These are phyloP conservation scores for Oryctolagus cuniculus DNA, from an alignment of 2,113 vertebrate genomes.

Conservation along the genomic window DNA sequence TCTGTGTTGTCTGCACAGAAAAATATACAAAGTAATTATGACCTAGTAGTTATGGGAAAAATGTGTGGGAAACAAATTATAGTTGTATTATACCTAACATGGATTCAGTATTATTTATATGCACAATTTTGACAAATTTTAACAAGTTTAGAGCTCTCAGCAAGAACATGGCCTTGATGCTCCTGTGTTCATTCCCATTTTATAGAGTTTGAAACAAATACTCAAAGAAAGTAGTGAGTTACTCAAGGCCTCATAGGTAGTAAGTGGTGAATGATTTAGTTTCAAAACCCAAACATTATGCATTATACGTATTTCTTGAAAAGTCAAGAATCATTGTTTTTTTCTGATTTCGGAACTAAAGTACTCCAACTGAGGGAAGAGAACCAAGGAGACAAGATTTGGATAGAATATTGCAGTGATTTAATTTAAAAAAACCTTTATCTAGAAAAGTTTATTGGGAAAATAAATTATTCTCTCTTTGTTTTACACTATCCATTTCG, in stretches of 20 bases:
- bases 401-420: neutral
- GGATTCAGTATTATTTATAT: neutral
- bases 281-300: neutral
- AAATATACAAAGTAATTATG: neutral
- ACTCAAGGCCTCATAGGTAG: neutral
- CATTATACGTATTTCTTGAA: neutral
- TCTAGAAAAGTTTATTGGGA: neutral
- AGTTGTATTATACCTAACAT: neutral
- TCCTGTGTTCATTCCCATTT: neutral
- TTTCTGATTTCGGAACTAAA: neutral
- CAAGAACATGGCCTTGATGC: rapidly evolving
- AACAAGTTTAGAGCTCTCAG: neutral
- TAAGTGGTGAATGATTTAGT: neutral
- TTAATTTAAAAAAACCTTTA: neutral
- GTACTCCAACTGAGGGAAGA: neutral
- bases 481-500: neutral
- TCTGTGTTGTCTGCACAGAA: neutral
- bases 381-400: neutral
- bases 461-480: neutral
- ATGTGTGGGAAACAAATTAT: neutral
- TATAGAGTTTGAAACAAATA: neutral
- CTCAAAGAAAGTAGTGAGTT: neutral
- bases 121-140: neutral
- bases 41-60: neutral
- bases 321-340: neutral